Base-by-base conservation (phyloP, 1,140 invertebrate species). In the Colletes gigas region DNA sequence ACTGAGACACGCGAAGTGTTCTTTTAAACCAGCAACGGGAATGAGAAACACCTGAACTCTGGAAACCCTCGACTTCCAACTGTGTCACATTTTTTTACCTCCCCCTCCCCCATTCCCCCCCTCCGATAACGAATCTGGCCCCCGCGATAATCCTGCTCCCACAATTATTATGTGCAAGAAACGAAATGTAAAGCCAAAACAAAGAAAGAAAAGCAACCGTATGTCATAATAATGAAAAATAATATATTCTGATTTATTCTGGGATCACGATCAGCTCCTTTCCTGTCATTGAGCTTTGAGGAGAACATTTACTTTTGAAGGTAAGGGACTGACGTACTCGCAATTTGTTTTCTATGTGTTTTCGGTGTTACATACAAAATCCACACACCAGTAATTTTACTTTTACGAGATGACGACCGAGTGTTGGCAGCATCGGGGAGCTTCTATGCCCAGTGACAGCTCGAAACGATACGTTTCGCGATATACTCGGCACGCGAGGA, bases 221-320 rank as follows among this genome's bases (percentile, higher is more conserved):
- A 87, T 90, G 87, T 88, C 90, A 89, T 89, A 91, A 90, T 91
- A 89, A 93, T 92, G 91, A 92, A 93, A 91, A 93, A 93, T 93
- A 94, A 93, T 93, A 90, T 93, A 93, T 93, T 94, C 92, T 93
- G 91, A 93, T 93, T 94, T 93, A 93, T 94, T 93, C 92, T 93
- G 92, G 93, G 93, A 92, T 94, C 91, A 90, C 92, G 91, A 93
- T 93, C 92, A 94, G 93, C 91, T 93, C 92, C 93, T 94, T 94
- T 94, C 93, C 93, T 94, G 93, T 92, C 93, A 91, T 92, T 93
- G 92, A 93, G 89, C 93, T 93, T 94, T 94, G 93, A 93, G 92
- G 93, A 94, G 93, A 93, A 93, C 92, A 92, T 93, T 94, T 94
- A 94, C 93, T 94, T 93, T 94, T 94, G 92, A 94, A 94, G 93